Evolutionary conservation across 2,113 vertebrate genomes (phyloP), one percentile per base, ranked within the genome.

Genomic region (Bubo bubo): DNA sequence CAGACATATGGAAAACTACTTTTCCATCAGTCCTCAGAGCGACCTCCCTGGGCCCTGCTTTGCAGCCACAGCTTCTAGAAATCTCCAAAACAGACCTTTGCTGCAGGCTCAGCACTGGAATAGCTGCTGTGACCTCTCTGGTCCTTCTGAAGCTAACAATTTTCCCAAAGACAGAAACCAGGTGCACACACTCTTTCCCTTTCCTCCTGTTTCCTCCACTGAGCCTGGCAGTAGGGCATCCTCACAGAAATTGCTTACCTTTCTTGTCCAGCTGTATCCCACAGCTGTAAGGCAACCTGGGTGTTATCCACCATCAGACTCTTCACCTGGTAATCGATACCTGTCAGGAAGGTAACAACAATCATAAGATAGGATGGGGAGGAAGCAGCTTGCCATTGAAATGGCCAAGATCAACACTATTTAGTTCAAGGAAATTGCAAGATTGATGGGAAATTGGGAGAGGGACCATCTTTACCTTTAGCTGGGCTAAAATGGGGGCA

Each of bases 261-360:
- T 96, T 99, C 98, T 79, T 99, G 98, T 79, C 99, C 99, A 63
- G 98, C 98, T 52, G 99, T 99, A 93, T 99, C 99, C 98, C 99
- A 99, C 24, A 99, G 98, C 94, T 99, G 98, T 60, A 99, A 95
- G 55, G 96, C 98, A 89, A 99, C 93, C 32, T 94, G 97, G 39
- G 88, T 98, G 76, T 98, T 98, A 91, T 97, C 98, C 82, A 99
- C 91, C 87, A 97, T 95, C 58, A 99, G 55, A 88, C 90, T 98
- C 97, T 97, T 99, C 97, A 99, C 98, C 96, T 99, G 98, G 92
- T 98, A 99, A 91, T 99, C 99, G 0, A 99, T 93, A 85, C 98
- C 98, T 99, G 76, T 66, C 3, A 37, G 39, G 71, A 90, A 72
- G 58, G 43, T 32, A 82, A 87, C 59, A 86, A 19, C 1, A 13